Evolutionary conservation across 2,113 vertebrate species (phyloP), one percentile per base, ranked within the genome.

Genomic region (Murina feae): DNA sequence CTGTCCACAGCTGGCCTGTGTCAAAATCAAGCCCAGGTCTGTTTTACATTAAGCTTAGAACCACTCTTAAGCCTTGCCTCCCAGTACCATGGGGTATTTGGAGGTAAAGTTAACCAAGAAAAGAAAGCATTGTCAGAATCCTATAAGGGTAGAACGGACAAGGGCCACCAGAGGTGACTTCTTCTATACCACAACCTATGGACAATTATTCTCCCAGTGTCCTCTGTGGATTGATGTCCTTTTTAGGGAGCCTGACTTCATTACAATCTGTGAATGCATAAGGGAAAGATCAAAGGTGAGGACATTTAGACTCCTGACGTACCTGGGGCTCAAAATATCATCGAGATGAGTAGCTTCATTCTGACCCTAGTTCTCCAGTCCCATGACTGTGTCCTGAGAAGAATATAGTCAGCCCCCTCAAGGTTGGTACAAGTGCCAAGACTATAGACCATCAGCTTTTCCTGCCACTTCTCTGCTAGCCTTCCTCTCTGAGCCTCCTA

Each of bases 61-160:
- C 21, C 23, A 66, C 51, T 68, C 58, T 58, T 86, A 71, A 96
- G 88, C 58, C 49, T 96, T 83, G 18, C n/a, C 18, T 94, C 55
- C 23, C 21, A 51, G 42, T 51, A 78, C 65, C 25, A 58, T 51
- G 35, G 8, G 58, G 83, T 76, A 60, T 17, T 49, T 87, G 55
- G 20, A 21, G 12, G 17, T 68, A 42, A 82, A 91, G 4, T 69
- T 51, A 65, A 47, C 60, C 13, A 42, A 17, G 78, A 35, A 76
- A 95, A 90, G 25, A 51, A 90, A 88, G 35, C 17, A 71, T 6
- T 65, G 35, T 86, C 51, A 82, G 21, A 80, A 44, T 49, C 47
- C 35, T 69, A 4, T 55, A 39, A 66, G 32, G 25, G 4, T 60
- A 85, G 53, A 75, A 28, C 83, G 25, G 47, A 32, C 35, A 86